phyloP scores from a whole-genome alignment of 1,140 invertebrate genomes.

The Cepaea nemoralis region DNA sequence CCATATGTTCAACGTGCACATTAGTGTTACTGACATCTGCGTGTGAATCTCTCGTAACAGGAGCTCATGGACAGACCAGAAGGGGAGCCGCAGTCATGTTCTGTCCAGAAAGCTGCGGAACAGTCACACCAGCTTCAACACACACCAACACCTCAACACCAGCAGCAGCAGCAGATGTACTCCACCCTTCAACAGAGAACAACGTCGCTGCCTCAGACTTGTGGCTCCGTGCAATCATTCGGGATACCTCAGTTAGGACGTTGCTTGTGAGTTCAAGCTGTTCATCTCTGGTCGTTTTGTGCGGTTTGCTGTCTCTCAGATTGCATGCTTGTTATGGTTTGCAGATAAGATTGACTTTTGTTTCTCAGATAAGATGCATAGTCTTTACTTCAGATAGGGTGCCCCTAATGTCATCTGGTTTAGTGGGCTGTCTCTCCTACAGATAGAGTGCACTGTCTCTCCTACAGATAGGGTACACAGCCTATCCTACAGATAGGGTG shows the following conservation, averaged over 20 bases:
- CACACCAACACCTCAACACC: background rate
- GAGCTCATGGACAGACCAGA: conserved; percentile 16
- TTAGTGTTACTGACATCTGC: background rate
- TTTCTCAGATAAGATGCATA: no score
- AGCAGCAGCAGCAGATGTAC: conserved; percentile 4
- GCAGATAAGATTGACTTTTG: no score
- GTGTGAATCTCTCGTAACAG: background rate
- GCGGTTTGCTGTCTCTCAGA: no score
- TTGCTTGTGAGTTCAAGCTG: conserved; percentile 17
- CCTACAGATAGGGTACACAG: no score
- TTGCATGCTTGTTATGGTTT: no score
- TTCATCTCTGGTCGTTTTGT: no score
- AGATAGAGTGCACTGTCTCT: no score
- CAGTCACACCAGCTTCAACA: background rate
- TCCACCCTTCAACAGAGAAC: background rate
- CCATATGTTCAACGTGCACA: no score
- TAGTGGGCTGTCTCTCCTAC: no score
- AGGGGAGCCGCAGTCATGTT: background rate
- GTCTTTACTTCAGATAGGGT: no score
- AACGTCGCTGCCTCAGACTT: background rate
- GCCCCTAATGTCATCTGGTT: no score
- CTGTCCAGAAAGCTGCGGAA: background rate
- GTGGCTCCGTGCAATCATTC: background rate
- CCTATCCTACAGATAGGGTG: no score
- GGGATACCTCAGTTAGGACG: conserved; percentile 16